Percentiles rank a stretch among this genome's conserved stretches.
phyloP scores from a whole-genome alignment of 2,888 invertebrate genomes.

The Trissolcus japonicus region DNA sequence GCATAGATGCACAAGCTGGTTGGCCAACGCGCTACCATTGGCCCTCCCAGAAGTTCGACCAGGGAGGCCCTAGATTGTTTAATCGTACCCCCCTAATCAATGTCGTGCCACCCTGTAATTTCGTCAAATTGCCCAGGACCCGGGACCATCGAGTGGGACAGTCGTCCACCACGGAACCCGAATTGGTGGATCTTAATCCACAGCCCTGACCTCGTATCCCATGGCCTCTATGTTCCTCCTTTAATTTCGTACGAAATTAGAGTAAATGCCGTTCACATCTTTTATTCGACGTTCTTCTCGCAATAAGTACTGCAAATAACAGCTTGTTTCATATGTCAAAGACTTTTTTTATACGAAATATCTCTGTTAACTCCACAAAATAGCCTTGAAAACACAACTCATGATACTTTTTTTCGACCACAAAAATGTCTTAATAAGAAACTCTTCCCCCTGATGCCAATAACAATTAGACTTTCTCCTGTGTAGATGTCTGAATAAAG shows the following conservation, averaged over 20 bases:
- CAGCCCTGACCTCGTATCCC: conserved; percentile 38
- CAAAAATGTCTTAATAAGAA: conserved; percentile 47
- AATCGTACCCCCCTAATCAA: conserved; percentile 75
- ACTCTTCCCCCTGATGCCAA: conserved; percentile 27
- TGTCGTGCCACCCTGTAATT: conserved; percentile 73
- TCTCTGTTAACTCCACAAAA: conserved; percentile 27
- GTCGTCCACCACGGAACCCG: conserved; percentile 57
- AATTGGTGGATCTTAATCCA: conserved; percentile 68
- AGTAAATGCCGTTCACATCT: conserved; percentile 49
- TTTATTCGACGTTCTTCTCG: conserved; percentile 34
- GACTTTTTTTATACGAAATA: conserved; percentile 35
- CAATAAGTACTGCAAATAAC: conserved; percentile 26
- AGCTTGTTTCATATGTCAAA: conserved; percentile 43
- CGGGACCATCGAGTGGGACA: conserved; percentile 59
- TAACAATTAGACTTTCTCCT: conserved; percentile 36
- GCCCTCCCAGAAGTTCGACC: conserved; percentile 75
- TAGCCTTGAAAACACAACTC: conserved; percentile 1
- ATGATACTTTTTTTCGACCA: not conserved
- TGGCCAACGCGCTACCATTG: conserved; percentile 56
- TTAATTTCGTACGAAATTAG: conserved; percentile 46
- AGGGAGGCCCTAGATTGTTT: conserved; percentile 75
- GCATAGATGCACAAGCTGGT: conserved; percentile 62
- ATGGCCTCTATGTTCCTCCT: conserved; percentile 3
- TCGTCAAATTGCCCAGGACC: conserved; percentile 71
- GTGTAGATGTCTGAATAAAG: conserved; percentile 28